Evolutionary conservation across 2,888 invertebrate genomes (phyloP).

Genomic region (Drosophila ezoana): DNA sequence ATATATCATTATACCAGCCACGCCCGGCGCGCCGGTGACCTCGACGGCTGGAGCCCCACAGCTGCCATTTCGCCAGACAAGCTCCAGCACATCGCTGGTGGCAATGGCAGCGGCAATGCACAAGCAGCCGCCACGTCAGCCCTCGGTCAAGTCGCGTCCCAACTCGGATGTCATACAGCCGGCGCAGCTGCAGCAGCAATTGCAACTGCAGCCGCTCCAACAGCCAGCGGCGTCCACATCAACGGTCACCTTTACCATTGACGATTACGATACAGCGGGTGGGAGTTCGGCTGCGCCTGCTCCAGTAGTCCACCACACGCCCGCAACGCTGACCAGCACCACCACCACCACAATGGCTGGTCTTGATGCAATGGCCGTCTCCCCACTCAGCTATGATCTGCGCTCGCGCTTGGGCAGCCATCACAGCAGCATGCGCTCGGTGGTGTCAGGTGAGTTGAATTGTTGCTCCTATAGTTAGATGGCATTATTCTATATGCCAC

Average conservation of each 20-base stretch:
- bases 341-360: conserved; percentile 71
- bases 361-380: conserved; percentile 45
- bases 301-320: conserved; percentile 42
- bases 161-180: conserved; percentile 71
- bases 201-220: conserved; percentile 30
- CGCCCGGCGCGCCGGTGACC: conserved; percentile 61
- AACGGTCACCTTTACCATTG: conserved; percentile 73
- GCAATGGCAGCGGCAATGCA: conserved; percentile 66
- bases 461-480: neutral
- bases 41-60: conserved; percentile 20
- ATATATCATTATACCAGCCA: conserved; percentile 83
- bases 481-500: neutral
- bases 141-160: conserved; percentile 64
- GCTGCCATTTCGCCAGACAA: conserved; percentile 69
- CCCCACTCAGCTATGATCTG: conserved; percentile 69
- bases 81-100: conserved; percentile 73
- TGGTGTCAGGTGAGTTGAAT: conserved; percentile 82
- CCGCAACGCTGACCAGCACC: conserved; percentile 62
- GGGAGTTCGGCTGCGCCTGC: conserved; percentile 8
- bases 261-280: conserved; percentile 54
- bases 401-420: conserved; percentile 79
- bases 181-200: conserved; percentile 45
- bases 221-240: conserved; percentile 59
- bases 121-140: conserved; percentile 56
- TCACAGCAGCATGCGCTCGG: conserved; percentile 83